Evolutionary conservation across 53 echinoderm and acorn worm genomes (phyloP), one percentile per base, ranked within the genome.

Genomic region (Echinarachnius parma): DNA sequence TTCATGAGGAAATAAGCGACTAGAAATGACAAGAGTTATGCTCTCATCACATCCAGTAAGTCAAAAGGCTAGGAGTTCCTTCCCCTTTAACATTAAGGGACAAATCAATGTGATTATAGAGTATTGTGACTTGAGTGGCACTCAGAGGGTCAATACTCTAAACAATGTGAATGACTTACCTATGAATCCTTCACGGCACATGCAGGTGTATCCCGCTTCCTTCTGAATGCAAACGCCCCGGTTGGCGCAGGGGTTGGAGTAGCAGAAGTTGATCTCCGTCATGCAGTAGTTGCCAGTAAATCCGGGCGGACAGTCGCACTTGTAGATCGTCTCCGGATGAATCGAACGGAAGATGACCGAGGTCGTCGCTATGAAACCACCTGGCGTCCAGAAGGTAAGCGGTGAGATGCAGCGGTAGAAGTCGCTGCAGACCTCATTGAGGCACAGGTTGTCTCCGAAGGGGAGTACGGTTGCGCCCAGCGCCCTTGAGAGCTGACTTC

Each of bases 251-350:
- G 96, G 96, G 59, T 96, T 82, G 60, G 96, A 88, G 79, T 96
- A 96, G 85, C 96, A 96, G 60, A 87, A 90, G 85, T 96, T 96
- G 85, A 96, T 89, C 75, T 96, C 91, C 11, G 96, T 96, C 37
- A 76, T 87, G 67, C 96, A 96, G 56, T 84, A 96, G 77, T 96
- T 96, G 19, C 96, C 96, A 15, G 96, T 78, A 67, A 96, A 96
- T 22, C 96, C 96, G 5, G 84, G 79, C 0, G 96, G 96, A 76
- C 96, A 96, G 59, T 90, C 96, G n/a, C 96, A 96, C 49, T 83
- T 91, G 83, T 96, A 87, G 53, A 84, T 78, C 2, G 79, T 82
- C 79, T 84, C 96, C 9, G 96, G 96, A 34, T 96, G 91, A 22
- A 96, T 91, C 60, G 96, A 85, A n/a, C 96, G 87, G 62, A 96